These are phyloP conservation scores for Hemithea aestivaria DNA, from an alignment of 2,888 invertebrate genomes.

Conservation along the genomic window DNA sequence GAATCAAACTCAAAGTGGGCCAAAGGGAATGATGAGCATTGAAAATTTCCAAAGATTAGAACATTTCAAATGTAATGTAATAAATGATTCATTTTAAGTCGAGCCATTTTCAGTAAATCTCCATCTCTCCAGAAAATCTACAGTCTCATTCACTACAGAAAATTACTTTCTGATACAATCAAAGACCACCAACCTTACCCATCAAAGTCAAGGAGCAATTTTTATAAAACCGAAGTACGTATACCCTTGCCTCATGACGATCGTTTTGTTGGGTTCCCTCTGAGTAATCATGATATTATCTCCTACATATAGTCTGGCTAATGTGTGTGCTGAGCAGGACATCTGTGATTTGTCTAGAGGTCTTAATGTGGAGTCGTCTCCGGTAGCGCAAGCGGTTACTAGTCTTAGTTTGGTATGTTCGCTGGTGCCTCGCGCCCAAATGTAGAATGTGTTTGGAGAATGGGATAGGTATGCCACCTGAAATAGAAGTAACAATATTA, in stretches of 20 bases:
- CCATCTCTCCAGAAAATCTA: too few relatives aligned
- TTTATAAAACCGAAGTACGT: constrained; percentile 66
- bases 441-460: constrained; percentile 60
- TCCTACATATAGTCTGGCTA: constrained; percentile 51
- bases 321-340: constrained; percentile 60
- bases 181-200: too few relatives aligned
- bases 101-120: too few relatives aligned
- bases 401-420: constrained; percentile 36
- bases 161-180: too few relatives aligned
- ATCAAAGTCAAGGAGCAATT: constrained; percentile 48
- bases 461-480: constrained; percentile 65
- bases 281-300: constrained; percentile 60
- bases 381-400: constrained; percentile 55
- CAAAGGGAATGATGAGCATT: too few relatives aligned
- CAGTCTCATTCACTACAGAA: too few relatives aligned
- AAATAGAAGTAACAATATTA: constrained; percentile 17
- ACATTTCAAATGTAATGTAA: too few relatives aligned
- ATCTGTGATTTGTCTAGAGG: constrained; percentile 53
- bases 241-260: constrained; percentile 60
- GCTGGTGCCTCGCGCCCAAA: constrained; percentile 48
- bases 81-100: too few relatives aligned
- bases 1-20: too few relatives aligned
- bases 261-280: constrained; percentile 58
- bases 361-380: constrained; percentile 51
- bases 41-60: too few relatives aligned